phyloP scores from a whole-genome alignment of 2,113 vertebrate species.

The Nematolebias whitei region DNA sequence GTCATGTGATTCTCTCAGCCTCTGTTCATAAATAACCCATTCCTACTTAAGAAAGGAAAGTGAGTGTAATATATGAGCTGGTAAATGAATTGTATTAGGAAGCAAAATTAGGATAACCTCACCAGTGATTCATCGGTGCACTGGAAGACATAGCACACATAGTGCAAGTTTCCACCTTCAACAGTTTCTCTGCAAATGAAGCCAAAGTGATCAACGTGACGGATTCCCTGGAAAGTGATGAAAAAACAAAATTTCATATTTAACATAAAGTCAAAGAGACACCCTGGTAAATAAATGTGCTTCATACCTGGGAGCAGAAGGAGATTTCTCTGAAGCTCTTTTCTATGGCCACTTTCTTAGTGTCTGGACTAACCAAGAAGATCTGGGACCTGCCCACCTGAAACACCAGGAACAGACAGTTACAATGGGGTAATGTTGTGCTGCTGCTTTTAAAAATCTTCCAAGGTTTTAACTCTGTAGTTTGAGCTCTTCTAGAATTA shows the following conservation, averaged over 20 bases:
- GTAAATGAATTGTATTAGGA: background rate
- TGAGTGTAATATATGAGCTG: background rate
- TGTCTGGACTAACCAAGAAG: constrained; percentile 97
- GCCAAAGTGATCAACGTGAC: constrained; percentile 97
- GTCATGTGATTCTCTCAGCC: too few species aligned
- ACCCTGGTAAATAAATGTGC: background rate
- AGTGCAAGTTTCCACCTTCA: constrained; percentile 88
- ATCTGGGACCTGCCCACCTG: constrained; percentile 96
- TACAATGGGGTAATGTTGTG: background rate
- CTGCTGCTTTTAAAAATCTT: background rate
- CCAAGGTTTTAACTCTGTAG: background rate
- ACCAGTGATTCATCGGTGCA: constrained; percentile 95
- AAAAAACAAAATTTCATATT: background rate
- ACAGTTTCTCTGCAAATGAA: constrained; percentile 96
- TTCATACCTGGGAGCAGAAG: constrained; percentile 96
- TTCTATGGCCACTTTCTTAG: constrained; percentile 95
- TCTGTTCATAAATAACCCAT: background rate
- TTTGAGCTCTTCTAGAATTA: background rate
- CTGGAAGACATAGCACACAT: constrained; percentile 96
- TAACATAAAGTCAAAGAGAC: background rate
- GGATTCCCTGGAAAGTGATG: constrained; percentile 86
- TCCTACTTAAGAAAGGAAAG: too few species aligned
- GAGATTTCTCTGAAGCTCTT: constrained; percentile 99
- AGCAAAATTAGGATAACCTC: constrained; percentile 61
- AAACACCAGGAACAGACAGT: constrained; percentile 57